A percentile compares a stretch with the other conserved stretches of the same genome.
Evolutionary conservation across 53 echinoderm and acorn worm species (phyloP).

Genomic region (Holothuria scabra): DNA sequence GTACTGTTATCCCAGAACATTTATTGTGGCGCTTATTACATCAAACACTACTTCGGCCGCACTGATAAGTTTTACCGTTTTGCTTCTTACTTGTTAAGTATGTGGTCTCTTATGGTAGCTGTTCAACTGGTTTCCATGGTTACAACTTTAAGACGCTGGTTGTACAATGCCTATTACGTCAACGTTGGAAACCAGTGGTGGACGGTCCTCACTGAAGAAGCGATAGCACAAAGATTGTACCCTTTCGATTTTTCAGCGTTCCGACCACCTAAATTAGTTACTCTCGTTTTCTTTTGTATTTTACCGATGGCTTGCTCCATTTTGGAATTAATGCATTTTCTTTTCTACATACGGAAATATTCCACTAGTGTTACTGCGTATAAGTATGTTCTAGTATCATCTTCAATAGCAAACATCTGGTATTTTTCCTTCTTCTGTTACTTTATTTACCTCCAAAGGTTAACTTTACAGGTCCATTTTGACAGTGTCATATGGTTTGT

Average conservation of each 20-base stretch:
- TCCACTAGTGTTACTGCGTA: background rate
- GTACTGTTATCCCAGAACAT: background rate
- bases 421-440: conserved; percentile 25
- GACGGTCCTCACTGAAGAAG: no score
- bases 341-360: background rate
- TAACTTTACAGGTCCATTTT: conserved; percentile 10
- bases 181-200: no score
- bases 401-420: background rate
- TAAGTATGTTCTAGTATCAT: background rate
- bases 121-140: no score
- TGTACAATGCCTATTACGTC: no score
- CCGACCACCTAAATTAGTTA: background rate
- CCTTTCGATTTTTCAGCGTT: background rate
- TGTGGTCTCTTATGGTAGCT: no score
- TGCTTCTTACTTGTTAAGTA: no score
- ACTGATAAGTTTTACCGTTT: no score
- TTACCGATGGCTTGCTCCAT: background rate
- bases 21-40: conserved; percentile 13
- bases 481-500: conserved; percentile 33
- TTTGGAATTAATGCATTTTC: background rate
- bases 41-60: conserved; percentile 17
- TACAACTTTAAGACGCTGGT: no score
- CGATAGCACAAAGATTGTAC: background rate
- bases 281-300: conserved; percentile 1
- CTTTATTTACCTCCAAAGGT: conserved; percentile 6